A percentile compares a stretch with the other conserved stretches of the same genome.
Conservation (phyloP, 1,140 invertebrate genomes). For the Oscheius sp. region DNA sequence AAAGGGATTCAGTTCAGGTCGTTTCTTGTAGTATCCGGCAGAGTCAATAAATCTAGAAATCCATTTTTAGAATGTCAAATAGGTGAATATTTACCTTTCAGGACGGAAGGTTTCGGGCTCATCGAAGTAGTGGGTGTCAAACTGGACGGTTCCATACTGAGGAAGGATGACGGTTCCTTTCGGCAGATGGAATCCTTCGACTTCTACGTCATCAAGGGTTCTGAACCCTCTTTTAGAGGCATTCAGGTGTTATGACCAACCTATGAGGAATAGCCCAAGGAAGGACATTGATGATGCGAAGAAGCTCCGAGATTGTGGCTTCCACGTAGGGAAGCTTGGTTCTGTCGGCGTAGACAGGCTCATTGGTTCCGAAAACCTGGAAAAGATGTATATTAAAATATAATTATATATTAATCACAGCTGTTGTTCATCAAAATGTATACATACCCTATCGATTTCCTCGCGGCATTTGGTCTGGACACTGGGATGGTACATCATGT, state of each 20-base stretch:
- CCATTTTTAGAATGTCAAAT: neutral
- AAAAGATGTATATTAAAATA: too few relatives aligned
- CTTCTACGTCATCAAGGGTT: constrained; percentile 37
- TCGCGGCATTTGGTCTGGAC: constrained; percentile 61
- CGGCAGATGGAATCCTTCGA: constrained; percentile 67
- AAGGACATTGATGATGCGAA: constrained; percentile 46
- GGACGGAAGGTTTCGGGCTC: constrained; percentile 74
- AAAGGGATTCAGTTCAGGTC: constrained; percentile 77
- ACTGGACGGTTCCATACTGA: constrained; percentile 79
- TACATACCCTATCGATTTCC: constrained; percentile 53
- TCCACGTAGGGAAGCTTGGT: constrained; percentile 39
- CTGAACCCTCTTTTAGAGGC: neutral
- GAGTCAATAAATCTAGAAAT: constrained; percentile 68
- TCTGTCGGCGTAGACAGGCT: constrained; percentile 1
- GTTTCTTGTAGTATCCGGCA: constrained; percentile 69
- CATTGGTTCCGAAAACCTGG: constrained; percentile 4
- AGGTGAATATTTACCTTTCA: constrained; percentile 62
- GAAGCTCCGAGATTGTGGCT: constrained; percentile 44
- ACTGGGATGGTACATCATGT: constrained; percentile 61
- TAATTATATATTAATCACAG: too few relatives aligned
- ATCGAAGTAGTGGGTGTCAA: constrained; percentile 71
- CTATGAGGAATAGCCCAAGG: constrained; percentile 45
- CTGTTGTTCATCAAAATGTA: constrained; percentile 16
- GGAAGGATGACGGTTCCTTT: constrained; percentile 72
- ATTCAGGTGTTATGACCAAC: neutral